Conservation (phyloP, 1,140 invertebrate species). For the Goniozus legneri region DNA sequence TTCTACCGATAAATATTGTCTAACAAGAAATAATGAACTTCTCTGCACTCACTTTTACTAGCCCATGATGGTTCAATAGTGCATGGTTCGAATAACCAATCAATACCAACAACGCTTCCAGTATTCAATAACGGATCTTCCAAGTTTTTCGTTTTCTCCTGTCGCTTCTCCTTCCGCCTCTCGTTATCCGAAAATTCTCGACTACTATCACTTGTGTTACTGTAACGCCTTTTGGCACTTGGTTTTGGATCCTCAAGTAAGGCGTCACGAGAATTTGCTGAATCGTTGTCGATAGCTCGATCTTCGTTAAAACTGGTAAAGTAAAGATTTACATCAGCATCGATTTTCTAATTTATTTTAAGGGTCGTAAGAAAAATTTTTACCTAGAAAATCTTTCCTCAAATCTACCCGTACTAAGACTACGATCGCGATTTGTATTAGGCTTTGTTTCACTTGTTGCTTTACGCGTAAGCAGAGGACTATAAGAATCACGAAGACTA, state of each 20-base stretch:
- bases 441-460: constrained; percentile 32
- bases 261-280: constrained; percentile 47
- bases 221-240: constrained; percentile 39
- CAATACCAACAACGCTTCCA: constrained; percentile 51
- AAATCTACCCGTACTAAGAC: constrained; percentile 37
- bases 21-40: too few species aligned
- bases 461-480: constrained; percentile 61
- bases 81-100: constrained; percentile 56
- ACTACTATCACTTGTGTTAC: constrained; percentile 49
- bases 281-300: constrained; percentile 40
- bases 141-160: constrained; percentile 35
- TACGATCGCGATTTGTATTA: constrained; percentile 37
- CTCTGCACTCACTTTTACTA: constrained; percentile 51
- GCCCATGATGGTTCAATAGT: constrained; percentile 42
- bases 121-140: constrained; percentile 40
- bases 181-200: constrained; percentile 46
- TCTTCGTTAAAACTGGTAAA: constrained; percentile 42
- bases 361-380: too few species aligned
- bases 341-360: not conserved
- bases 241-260: constrained; percentile 42
- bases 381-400: constrained; percentile 47
- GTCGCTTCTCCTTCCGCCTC: constrained; percentile 31
- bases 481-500: constrained; percentile 61
- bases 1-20: too few species aligned
- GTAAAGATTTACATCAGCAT: constrained; percentile 4